Base-by-base conservation (phyloP, 2,888 invertebrate species). In the Mimas tiliae region DNA sequence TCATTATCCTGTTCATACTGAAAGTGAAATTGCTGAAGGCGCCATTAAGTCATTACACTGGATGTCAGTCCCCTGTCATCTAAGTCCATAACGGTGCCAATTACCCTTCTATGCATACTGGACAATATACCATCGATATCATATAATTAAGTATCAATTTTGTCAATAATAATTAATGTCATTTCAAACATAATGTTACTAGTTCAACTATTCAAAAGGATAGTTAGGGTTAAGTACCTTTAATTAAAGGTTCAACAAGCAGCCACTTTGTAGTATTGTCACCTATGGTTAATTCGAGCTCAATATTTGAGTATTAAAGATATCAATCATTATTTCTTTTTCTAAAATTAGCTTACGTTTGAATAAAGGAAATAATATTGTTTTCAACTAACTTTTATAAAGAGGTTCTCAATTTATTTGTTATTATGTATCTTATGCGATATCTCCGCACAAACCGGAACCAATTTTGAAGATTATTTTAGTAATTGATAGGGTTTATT, bases 161-260 rank as follows among this genome's bases (percentile, higher is more conserved):
- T 38, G 38, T 6, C 38, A 38, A 38, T 38, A 38, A 27, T 27
- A 3, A 27, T 27, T 27, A 27, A 27, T 27, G 1, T 27, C 27
- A 27, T 27, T 27, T 27, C 27, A 27, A 3, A 27, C 27, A 27
- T 4, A 27, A 27, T 72, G 65, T 76, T 77, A 81, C 80, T 70
- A 78, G 12, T 70, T 76, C 70, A 79, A 83, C 83, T 80, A 69
- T 66, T 71, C 75, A 67, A 78, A 80, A 75, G 70, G 71, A 72
- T 66, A 67, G 71, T 73, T 75, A 77, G 82, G 85, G 87, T 86
- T 85, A 86, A 86, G 81, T 81, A 78, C 73, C 69, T 80, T 81
- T 84, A 87, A 87, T 88, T 74, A 81, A 68, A 71, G 76, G 81
- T 81, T 86, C 85, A 86, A 86, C 84, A 77, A 85, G 81, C 72